These are phyloP conservation scores for Sycophila texana DNA, from an alignment of 2,888 invertebrate species.

Conservation along the genomic window DNA sequence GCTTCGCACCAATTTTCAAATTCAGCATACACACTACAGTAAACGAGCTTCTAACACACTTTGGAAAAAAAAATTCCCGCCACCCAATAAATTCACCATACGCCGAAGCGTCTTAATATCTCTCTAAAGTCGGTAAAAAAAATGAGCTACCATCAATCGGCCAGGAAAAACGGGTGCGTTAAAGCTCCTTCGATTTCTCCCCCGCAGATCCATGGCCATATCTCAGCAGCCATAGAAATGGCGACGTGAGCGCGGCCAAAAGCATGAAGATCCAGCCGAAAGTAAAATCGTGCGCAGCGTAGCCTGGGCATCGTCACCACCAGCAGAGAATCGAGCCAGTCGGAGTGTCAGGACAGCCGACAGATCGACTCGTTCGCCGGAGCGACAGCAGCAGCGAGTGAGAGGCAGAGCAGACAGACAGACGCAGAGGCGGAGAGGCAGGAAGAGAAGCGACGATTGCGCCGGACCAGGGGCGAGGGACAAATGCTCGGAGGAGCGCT, in stretches of 20 bases:
- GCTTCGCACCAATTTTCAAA: too few relatives aligned
- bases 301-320: background rate
- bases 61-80: too few relatives aligned
- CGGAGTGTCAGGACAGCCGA: constrained; percentile 5
- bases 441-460: background rate
- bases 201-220: constrained; percentile 72
- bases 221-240: constrained; percentile 59
- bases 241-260: constrained; percentile 46
- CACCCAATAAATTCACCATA: too few relatives aligned
- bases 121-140: too few relatives aligned
- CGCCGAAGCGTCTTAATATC: too few relatives aligned
- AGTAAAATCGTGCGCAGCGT: constrained; percentile 54
- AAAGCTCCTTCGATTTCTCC: constrained; percentile 59
- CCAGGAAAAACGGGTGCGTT: background rate
- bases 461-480: background rate
- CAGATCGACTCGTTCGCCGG: background rate
- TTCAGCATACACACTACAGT: too few relatives aligned
- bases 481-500: constrained; percentile 25
- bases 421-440: background rate
- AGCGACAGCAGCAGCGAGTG: background rate
- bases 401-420: background rate
- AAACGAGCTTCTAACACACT: too few relatives aligned
- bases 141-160: constrained; percentile 1
- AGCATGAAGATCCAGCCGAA: constrained; percentile 66
- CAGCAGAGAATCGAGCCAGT: background rate